Base-by-base conservation (phyloP, 35 echinoderm and acorn worm genomes). In the Stichopus chloronotus region DNA sequence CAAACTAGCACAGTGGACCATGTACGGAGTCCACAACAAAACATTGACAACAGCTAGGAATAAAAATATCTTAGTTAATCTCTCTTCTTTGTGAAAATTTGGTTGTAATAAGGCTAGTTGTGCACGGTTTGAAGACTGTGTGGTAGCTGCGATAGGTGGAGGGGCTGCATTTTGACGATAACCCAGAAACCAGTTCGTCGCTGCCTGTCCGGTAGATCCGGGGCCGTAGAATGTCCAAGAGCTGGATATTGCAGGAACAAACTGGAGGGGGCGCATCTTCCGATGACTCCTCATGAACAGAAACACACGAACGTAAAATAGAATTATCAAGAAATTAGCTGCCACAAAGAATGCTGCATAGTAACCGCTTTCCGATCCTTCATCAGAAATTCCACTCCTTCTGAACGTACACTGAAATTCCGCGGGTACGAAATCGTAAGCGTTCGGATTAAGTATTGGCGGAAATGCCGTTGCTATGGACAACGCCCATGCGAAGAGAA, bases 201-300 rank as follows among this genome's bases (percentile, higher is more conserved):
- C 97, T 58, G 95, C 95, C 68, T 94, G 91, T 20, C 95, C 95
- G 6, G 95, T 98, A 0, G 96, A 95, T 21, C 97, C 97, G 77
- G 97, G 97, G 3, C 97, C 97, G 82, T 98, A 98, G 82, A 98
- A 98, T 57, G 97, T 98, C 97, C 97, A 98, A 79, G 94, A 94
- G 83, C 88, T 95, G 30, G 97, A 98, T 55, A 95, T 94, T 52
- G 97, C 97, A 53, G 97, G 97, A 21, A 98, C 94, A 83, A 96
- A 98, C 59, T 94, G 90, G 69, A 96, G 78, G 12, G 97, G 97
- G 10, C 93, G 93, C 97, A 98, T 98, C 81, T 94, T 94, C 12
- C 97, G 93, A 90, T 99, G 97, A 25, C 93, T 92, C 25, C 95
- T 92, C 95, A 99, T 96, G 78, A 96, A 99, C 19, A 96, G 79